Base-by-base conservation (phyloP, 2,113 vertebrate genomes). In the Procavia capensis region DNA sequence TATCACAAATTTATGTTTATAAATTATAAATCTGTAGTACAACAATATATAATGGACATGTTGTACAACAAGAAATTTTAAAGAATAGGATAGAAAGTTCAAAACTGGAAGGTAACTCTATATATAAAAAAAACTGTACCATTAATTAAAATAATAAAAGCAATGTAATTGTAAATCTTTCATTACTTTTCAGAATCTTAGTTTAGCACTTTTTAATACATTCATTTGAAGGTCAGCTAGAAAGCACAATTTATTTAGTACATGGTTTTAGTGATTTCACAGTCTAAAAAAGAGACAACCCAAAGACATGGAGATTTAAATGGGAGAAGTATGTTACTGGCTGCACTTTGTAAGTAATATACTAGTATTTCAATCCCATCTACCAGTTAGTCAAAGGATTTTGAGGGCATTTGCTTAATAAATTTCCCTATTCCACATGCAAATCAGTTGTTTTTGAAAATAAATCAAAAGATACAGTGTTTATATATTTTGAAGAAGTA, bases 191-290 rank as follows among this genome's bases (percentile, higher is more conserved):
- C 57, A 95, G 92, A 95, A 88, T 89, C 68, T 76, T 89, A 86
- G 27, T 76, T 83, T 83, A 95, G 64, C 59, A 54, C 34, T 92
- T 94, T 96, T 66, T 50, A n/a, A 90, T 70, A 54, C 17, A 85
- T 88, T 85, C n/a, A 91, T 66, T 90, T 93, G 90, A 96, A 94
- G 66, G 90, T 94, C 91, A 88, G 14, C 19, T 47, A 89, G 93
- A 94, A 88, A 80, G 9, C 41, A 25, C 63, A 24, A 43, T 81
- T 96, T 90, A 84, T 93, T 96, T 93, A 84, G 47, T 50, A 45
- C 2, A 0, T 87, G 47, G 75, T 66, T 89, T 95, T 78, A 24
- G 29, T 78, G 57, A 50, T 39, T 50, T 79, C 36, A 81, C n/a
- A 57, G 34, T 11, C 36, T 85, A 27, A 81, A 29, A 83, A 41